Conservation (phyloP, 2,113 vertebrate species). For the Tringa solitaria region DNA sequence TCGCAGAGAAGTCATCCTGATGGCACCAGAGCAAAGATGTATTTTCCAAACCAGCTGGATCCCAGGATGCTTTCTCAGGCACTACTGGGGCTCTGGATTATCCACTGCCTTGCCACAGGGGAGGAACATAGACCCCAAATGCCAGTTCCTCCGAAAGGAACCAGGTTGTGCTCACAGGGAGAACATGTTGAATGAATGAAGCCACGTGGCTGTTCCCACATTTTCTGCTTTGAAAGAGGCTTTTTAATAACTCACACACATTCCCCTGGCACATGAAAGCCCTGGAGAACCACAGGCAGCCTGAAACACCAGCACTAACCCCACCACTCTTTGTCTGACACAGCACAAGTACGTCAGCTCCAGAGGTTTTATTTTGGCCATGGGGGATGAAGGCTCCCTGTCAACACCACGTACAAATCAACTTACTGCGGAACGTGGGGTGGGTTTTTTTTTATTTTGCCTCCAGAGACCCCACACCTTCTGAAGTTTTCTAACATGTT, state of each 20-base stretch:
- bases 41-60: not conserved
- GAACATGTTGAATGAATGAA: not conserved
- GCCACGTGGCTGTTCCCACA: not conserved
- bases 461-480: constrained; percentile 7
- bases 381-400: not conserved
- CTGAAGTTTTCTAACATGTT: not conserved
- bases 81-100: not conserved
- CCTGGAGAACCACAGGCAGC: not conserved
- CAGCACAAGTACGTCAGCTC: not conserved
- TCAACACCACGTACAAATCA: not conserved
- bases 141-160: not conserved
- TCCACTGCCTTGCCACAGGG: not conserved
- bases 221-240: not conserved
- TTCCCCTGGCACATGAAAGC: not conserved
- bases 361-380: not conserved
- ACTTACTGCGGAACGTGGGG: not conserved
- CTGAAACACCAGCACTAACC: not conserved
- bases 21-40: not conserved
- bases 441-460: not conserved
- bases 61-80: not conserved
- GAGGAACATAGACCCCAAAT: not conserved
- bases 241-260: not conserved
- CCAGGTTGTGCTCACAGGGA: not conserved
- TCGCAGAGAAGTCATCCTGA: not conserved
- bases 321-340: not conserved